Percentiles rank a stretch among this genome's conserved stretches.
phyloP scores from a whole-genome alignment of 2,888 invertebrate species.

The Napeogenes inachia region DNA sequence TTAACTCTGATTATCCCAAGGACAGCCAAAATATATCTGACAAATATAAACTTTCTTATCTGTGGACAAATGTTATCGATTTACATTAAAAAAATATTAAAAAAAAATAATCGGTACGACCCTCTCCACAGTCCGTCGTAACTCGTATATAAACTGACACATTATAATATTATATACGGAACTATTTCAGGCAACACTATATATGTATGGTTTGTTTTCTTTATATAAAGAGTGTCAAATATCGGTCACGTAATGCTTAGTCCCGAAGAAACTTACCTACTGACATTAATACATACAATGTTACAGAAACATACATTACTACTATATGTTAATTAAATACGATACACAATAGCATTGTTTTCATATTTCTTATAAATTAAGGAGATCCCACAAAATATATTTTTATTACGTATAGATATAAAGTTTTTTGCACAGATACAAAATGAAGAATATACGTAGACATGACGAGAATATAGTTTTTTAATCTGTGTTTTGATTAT shows the following conservation, averaged over 20 bases:
- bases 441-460: too few relatives aligned
- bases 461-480: too few relatives aligned
- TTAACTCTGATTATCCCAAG: background rate
- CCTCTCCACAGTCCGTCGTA: background rate
- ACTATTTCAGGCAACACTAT: constrained; percentile 38
- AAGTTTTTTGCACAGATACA: too few relatives aligned
- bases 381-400: too few relatives aligned
- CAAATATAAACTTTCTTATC: constrained; percentile 10
- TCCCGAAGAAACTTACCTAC: constrained; percentile 54
- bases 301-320: constrained; percentile 40
- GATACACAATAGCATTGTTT: too few relatives aligned
- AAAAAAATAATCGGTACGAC: constrained; percentile 15
- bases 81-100: background rate
- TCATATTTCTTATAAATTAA: too few relatives aligned
- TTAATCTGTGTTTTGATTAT: too few relatives aligned
- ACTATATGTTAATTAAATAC: constrained; percentile 4
- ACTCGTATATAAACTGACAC: background rate
- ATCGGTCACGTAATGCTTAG: constrained; percentile 69
- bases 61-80: constrained; percentile 2
- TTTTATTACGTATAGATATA: too few relatives aligned
- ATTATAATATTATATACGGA: constrained; percentile 26
- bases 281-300: constrained; percentile 52
- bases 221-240: constrained; percentile 59
- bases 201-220: constrained; percentile 37
- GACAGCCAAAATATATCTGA: background rate